Base-by-base conservation (phyloP, 2,888 invertebrate genomes). In the Sinopyrophorus schimmeli region DNA sequence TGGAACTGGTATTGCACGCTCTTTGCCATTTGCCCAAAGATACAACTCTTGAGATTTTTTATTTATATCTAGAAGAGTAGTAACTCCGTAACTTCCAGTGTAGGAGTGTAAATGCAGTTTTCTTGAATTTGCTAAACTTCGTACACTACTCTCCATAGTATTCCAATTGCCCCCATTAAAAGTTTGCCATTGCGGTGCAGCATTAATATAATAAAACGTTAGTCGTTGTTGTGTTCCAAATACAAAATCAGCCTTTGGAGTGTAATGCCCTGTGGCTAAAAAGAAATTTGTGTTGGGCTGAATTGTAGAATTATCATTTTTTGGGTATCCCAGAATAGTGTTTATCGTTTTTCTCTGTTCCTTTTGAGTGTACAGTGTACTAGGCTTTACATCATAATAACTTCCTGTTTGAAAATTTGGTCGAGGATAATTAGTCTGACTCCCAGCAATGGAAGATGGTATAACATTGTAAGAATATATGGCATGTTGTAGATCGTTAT, bases 171-270 rank as follows among this genome's bases (percentile, higher is more conserved):
- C 77, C 0, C 69, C 77, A 61, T 84, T 84, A 59, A 83, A 79
- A 2, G 70, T 71, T 58, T 83, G 81, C 84, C 84, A 86, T 57
- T 86, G 86, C 1, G 85, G 84, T 1, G 81, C 80, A 1, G 77
- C 77, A 61, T 86, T 86, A 34, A 83, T 71, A 60, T 80, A 84
- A 66, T 80, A 81, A 68, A 83, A 84, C 0, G 81, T 79, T 0
- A 81, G 68, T 0, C 75, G 70, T 59, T 84, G 82, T 26, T 79
- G 79, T 3, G 77, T 70, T 0, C 79, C 80, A 58, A 76, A 82
- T n/a, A 83, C 71, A 55, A 77, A 82, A 65, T 85, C 84, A 5
- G 76, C 77, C 62, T 80, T 83, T 1, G 84, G 82, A 0, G 78
- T 70, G 26, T 84, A 69, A 60, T 85, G 85, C 3, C 84, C 84